These are phyloP conservation scores for Bombylius major DNA, from an alignment of 2,888 invertebrate species.

Conservation along the genomic window DNA sequence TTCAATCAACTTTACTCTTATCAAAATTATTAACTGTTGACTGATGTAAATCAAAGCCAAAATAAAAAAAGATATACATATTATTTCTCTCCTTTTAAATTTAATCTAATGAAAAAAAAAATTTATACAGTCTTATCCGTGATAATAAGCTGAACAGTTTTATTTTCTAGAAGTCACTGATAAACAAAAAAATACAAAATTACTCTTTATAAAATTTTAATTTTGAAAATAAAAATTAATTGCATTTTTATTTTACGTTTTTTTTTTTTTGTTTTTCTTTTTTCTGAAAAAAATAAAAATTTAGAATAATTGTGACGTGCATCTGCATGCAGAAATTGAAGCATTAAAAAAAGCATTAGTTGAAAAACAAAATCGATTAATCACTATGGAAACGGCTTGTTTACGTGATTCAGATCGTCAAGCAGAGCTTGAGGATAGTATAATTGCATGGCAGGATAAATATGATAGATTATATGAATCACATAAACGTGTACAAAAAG, in stretches of 20 bases:
- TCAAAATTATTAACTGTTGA: not conserved
- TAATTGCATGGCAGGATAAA: conserved; percentile 82
- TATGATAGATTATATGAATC: conserved; percentile 87
- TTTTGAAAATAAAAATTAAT: no score
- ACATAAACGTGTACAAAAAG: conserved; percentile 83
- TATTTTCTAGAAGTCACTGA: no score
- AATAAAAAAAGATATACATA: no score
- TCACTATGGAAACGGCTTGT: conserved; percentile 77
- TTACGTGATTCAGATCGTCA: conserved; percentile 66
- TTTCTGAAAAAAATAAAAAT: not conserved
- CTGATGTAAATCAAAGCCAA: not conserved
- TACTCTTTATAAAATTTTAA: no score
- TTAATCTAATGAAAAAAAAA: no score
- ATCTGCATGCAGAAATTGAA: conserved; percentile 78
- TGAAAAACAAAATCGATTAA: conserved; percentile 71
- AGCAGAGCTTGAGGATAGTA: conserved; percentile 68
- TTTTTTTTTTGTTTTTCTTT: not conserved
- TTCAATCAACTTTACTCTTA: not conserved
- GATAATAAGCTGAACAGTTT: no score
- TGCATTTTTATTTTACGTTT: not conserved
- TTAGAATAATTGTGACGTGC: conserved; percentile 41
- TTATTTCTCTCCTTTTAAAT: no score
- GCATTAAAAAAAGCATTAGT: conserved; percentile 68
- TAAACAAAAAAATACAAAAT: no score
- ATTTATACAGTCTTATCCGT: no score